A percentile compares a stretch with the other conserved stretches of the same genome.
These are phyloP conservation scores for Drosophila prosaltans DNA, from an alignment of 1,140 invertebrate species.

Conservation along the genomic window DNA sequence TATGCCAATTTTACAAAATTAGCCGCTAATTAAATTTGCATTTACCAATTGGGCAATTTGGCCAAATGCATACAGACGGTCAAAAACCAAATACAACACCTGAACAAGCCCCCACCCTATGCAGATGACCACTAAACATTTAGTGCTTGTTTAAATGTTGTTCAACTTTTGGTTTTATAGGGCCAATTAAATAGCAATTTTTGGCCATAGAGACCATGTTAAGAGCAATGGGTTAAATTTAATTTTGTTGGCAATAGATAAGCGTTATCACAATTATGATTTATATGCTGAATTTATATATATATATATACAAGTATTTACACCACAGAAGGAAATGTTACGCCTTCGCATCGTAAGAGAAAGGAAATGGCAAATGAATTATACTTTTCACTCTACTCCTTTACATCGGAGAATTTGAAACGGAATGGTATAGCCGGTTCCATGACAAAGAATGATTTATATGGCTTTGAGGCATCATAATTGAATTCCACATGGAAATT, in stretches of 20 bases:
- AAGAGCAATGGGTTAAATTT: neutral
- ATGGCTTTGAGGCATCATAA: constrained; percentile 53
- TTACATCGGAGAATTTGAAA: constrained; percentile 66
- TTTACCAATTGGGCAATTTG: constrained; percentile 37
- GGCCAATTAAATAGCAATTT: constrained; percentile 34
- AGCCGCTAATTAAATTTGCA: constrained; percentile 59
- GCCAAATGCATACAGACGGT: neutral
- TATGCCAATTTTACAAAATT: constrained; percentile 50
- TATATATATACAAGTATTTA: constrained; percentile 11
- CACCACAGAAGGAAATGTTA: neutral
- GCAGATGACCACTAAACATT: constrained; percentile 29
- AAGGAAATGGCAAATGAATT: neutral
- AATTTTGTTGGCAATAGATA: neutral
- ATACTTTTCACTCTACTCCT: constrained; percentile 16
- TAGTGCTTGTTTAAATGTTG: constrained; percentile 29
- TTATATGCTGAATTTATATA: constrained; percentile 3
- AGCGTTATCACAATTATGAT: neutral
- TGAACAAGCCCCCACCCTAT: constrained; percentile 14
- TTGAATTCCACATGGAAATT: constrained; percentile 85
- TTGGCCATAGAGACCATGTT: neutral
- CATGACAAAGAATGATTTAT: constrained; percentile 50
- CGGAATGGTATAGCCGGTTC: constrained; percentile 56
- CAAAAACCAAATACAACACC: constrained; percentile 14
- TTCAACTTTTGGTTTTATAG: constrained; percentile 36
- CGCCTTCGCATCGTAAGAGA: too few relatives aligned